Percentiles rank a stretch among this genome's conserved stretches.
These are phyloP conservation scores for Mactra quadrangularis DNA, from an alignment of 1,140 invertebrate species.

Conservation along the genomic window DNA sequence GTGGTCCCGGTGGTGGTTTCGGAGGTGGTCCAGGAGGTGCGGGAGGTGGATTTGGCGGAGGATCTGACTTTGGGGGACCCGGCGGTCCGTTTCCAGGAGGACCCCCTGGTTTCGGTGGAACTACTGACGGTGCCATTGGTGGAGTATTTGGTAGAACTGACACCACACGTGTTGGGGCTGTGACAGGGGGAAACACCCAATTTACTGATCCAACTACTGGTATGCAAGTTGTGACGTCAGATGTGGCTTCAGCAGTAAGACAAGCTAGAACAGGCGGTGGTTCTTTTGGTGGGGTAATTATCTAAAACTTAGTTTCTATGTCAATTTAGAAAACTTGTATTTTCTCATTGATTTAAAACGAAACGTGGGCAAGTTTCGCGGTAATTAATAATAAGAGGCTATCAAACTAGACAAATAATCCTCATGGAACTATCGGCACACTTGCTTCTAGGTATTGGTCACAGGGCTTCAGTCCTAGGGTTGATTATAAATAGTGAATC, in stretches of 20 bases:
- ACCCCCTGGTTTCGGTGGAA: neutral
- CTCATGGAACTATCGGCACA: too few relatives aligned
- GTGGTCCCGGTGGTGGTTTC: neutral
- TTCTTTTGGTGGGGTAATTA: conserved; percentile 27
- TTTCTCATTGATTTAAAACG: too few relatives aligned
- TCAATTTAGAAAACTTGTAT: too few relatives aligned
- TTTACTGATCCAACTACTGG: conserved; percentile 38
- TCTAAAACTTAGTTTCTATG: neutral
- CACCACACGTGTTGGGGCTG: neutral
- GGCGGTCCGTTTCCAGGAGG: neutral
- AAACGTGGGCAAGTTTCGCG: too few relatives aligned
- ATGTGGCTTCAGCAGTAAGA: conserved; percentile 40
- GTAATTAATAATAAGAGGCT: too few relatives aligned
- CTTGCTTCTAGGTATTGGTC: too few relatives aligned
- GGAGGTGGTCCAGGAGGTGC: neutral
- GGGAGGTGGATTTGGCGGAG: neutral
- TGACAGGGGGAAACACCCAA: neutral
- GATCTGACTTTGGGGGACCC: neutral
- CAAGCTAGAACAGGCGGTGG: conserved; percentile 44
- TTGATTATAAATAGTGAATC: too few relatives aligned
- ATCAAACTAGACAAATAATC: too few relatives aligned
- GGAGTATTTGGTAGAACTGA: conserved; percentile 29
- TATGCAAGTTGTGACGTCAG: conserved; percentile 44
- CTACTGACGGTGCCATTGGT: conserved; percentile 6
- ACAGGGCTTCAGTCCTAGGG: too few relatives aligned